phyloP scores from a whole-genome alignment of 2,113 vertebrate species.

The Hippocampus barbouri region DNA sequence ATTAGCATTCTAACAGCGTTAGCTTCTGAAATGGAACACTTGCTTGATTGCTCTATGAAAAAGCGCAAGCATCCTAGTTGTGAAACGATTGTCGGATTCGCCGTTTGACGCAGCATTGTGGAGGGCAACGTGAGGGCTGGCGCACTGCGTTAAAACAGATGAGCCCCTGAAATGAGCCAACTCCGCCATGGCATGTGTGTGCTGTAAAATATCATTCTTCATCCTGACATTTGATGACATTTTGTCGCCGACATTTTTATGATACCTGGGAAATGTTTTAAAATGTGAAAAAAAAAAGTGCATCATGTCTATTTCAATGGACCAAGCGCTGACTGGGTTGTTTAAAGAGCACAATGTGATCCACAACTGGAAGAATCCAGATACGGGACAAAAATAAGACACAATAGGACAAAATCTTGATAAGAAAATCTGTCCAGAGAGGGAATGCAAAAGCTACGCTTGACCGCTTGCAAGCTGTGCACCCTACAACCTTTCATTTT shows the following conservation, averaged over 20 bases:
- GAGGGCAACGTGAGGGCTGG: neutral
- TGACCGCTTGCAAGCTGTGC: slow-evolving; percentile 26
- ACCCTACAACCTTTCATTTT: slow-evolving; percentile 28
- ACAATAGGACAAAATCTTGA: neutral
- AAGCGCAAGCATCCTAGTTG: too few species aligned
- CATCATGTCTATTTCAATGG: neutral
- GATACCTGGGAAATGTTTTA: neutral
- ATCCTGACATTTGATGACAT: too few species aligned
- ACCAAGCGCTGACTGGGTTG: neutral
- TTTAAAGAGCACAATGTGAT: neutral
- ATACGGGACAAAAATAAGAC: neutral
- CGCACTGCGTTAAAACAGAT: neutral
- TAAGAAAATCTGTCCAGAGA: neutral
- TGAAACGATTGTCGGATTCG: neutral
- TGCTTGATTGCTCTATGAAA: neutral
- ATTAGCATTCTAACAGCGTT: neutral
- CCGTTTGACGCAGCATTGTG: neutral
- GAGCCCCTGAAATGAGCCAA: neutral
- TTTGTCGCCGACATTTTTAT: too few species aligned
- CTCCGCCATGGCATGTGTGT: neutral
- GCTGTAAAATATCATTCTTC: too few species aligned
- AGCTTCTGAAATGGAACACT: neutral
- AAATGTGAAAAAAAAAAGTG: neutral
- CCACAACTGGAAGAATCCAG: neutral
- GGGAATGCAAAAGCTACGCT: slow-evolving; percentile 21